Conservation (phyloP, 2,797 vertebrate genomes). For the Pitangus sulphuratus region DNA sequence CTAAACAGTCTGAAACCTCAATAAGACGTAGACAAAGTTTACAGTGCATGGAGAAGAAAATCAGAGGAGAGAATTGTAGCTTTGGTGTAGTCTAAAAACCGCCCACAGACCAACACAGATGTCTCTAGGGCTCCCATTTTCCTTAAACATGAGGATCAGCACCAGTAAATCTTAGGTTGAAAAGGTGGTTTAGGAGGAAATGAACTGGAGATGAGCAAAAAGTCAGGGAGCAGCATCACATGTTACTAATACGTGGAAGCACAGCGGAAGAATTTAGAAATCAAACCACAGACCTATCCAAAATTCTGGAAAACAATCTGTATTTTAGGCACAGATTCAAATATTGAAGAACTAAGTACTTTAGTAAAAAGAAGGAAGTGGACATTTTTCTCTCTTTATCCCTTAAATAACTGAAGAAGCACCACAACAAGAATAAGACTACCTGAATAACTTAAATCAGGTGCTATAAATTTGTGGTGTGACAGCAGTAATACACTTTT, state of each 20-base stretch:
- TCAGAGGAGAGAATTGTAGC: neutral
- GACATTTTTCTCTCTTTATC: neutral
- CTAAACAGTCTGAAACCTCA: neutral
- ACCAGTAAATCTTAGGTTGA: neutral
- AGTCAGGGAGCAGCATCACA: neutral
- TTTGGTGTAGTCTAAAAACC: neutral
- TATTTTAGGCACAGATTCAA: neutral
- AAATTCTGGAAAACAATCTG: neutral
- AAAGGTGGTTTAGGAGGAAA: neutral
- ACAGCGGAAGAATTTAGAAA: neutral
- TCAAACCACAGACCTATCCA: neutral
- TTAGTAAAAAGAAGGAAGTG: neutral
- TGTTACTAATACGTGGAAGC: neutral
- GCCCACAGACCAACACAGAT: neutral
- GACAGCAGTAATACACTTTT: slow-evolving; percentile 23
- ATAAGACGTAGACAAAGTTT: neutral
- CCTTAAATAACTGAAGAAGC: neutral
- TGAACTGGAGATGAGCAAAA: neutral
- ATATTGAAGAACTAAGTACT: neutral
- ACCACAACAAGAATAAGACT: neutral
- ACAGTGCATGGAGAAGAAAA: neutral
- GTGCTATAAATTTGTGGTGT: neutral
- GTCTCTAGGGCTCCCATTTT: neutral
- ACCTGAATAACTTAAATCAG: neutral
- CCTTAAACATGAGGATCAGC: neutral